Base-by-base conservation (phyloP, 92 coral and sea anemone species). In the Palythoa grandiflora region DNA sequence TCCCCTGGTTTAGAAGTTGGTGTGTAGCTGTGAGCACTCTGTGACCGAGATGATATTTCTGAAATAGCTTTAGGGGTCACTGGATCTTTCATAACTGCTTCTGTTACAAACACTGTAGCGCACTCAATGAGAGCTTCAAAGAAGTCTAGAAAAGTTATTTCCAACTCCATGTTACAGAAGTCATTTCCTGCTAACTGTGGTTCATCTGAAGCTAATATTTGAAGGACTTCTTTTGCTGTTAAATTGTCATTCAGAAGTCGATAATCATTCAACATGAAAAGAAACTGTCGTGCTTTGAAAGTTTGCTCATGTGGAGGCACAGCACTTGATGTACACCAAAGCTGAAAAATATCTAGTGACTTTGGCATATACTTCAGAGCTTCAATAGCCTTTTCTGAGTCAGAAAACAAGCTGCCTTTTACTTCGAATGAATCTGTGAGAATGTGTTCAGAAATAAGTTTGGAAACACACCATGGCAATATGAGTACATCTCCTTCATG, bases 101-200 rank as follows among this genome's bases (percentile, higher is more conserved):
- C 97, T 51, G 96, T 97, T 57, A 97, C 99, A 85, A 92, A 97
- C 68, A 93, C 97, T 51, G 80, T 77, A 5, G 98, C 96, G 88
- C 99, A 97, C 6, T 92, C 95, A 77, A 97, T 92, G 35, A 97
- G 90, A 6, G 94, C 98, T 77, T 97, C 99, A 79, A 92, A 94
- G 73, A 97, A 94, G 87, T 97, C 99, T 90, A 97, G 85, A 88
- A 97, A 97, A 1, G 99, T 95, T 89, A 97, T 85, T 86, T 97
- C 99, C 12, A 95, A 79, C 78, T 95, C 99, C 61, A 97, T 90
- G 78, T 93, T 97, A 79, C 94, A 95, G 79, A 94, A 97, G 76
- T 93, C 98, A 9, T 93, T 95, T 59, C 93, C 96, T 2, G 95
- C 98, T 44, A 97, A 77, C 17, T 84, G 94, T 84, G 98, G 97